Base-by-base conservation (phyloP, 2,113 vertebrate genomes). In the Takifugu flavidus region DNA sequence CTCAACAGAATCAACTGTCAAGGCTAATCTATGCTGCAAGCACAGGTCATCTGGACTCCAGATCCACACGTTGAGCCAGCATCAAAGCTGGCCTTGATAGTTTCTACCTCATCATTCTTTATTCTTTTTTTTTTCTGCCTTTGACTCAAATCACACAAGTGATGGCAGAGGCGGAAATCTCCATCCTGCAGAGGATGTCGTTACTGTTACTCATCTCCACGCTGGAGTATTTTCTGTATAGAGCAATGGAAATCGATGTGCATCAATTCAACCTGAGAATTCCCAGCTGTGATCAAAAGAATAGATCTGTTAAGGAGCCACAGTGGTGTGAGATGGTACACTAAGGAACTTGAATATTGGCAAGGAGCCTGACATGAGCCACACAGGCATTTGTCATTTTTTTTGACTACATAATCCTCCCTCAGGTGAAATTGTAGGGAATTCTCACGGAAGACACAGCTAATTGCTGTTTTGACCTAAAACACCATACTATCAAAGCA, bases 391-490 rank as follows among this genome's bases (percentile, higher is more conserved):
- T 11, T 67, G 65, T 74, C 76, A 53, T 49, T 59, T 28, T 56
- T 43, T 43, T 42, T 74, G 74, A 83, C 78, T 75, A 12, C 60
- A 59, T 86, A 78, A 87, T 86, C 82, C 82, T 55, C 51, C 34
- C 58, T 74, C 70, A 84, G 72, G 70, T 68, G 70, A 74, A 51
- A 52, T 53, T 59, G 53, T 57, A 56, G 25, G 57, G 43, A 58
- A 66, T 78, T 86, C 68, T 60, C 75, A 79, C 1, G 15, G 71
- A 75, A 73, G 65, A 85, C 45, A 39, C 28, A 50, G 8, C 13
- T 81, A 82, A 85, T 83, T 82, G 77, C 62, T 86, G 78, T 81
- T 83, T 81, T 88, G 70, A 75, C 56, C 46, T 42, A 25, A n/a
- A 72, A 51, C 15, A 62, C 49, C 13, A 59, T 3, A 53, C 29